These are phyloP conservation scores for Calameuta idolon DNA, from an alignment of 2,888 invertebrate genomes.

Conservation along the genomic window DNA sequence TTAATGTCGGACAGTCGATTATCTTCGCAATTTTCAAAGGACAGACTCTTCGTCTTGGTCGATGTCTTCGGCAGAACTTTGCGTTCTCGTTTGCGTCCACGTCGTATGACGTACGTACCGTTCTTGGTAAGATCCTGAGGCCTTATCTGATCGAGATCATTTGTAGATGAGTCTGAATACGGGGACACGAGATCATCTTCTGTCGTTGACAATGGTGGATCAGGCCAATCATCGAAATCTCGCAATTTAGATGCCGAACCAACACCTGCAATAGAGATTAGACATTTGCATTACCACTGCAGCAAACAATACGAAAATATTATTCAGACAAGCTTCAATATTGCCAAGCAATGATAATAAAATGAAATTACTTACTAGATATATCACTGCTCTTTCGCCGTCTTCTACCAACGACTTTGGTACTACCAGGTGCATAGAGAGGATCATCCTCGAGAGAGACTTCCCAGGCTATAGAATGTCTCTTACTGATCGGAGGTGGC, in stretches of 20 bases:
- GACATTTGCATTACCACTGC: neutral
- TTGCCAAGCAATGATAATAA: neutral
- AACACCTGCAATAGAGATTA: constrained; percentile 70
- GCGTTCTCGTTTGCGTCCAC: constrained; percentile 76
- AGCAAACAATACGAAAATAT: neutral
- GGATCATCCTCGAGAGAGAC: constrained; percentile 82
- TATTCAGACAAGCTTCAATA: neutral
- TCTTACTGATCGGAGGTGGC: constrained; percentile 73
- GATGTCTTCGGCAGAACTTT: constrained; percentile 75
- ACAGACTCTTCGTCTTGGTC: constrained; percentile 68
- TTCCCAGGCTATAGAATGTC: constrained; percentile 89
- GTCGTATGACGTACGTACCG: constrained; percentile 86
- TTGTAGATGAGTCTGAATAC: constrained; percentile 73
- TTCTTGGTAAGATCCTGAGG: constrained; percentile 70
- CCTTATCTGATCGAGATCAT: constrained; percentile 61
- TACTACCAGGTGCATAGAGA: constrained; percentile 77
- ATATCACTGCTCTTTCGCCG: constrained; percentile 67
- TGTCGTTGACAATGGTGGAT: constrained; percentile 76
- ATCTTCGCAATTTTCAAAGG: constrained; percentile 69
- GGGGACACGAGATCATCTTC: constrained; percentile 78
- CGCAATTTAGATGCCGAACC: constrained; percentile 79
- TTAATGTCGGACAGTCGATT: constrained; percentile 73
- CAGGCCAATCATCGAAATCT: constrained; percentile 82
- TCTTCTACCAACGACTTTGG: constrained; percentile 71
- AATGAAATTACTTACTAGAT: constrained; percentile 61